A percentile compares a stretch with the other conserved stretches of the same genome.
Evolutionary conservation across 2,888 invertebrate species (phyloP).

Genomic region (Lagria hirta): DNA sequence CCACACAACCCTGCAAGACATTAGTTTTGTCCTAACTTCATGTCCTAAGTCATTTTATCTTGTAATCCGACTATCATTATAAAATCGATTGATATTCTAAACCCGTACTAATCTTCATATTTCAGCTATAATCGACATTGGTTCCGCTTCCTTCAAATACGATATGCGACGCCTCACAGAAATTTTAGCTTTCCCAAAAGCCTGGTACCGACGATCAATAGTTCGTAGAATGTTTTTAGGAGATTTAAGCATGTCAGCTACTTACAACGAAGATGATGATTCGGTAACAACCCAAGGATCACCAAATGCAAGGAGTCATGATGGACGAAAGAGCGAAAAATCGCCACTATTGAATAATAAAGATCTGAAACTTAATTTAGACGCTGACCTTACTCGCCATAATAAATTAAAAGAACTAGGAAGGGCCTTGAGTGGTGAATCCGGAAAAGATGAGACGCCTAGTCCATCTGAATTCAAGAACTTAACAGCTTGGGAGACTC

Average conservation of each 20-base stretch:
- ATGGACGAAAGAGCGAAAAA: constrained; percentile 39
- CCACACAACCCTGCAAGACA: no score
- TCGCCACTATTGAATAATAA: constrained; percentile 52
- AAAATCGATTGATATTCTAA: no score
- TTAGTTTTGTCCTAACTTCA: no score
- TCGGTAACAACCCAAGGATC: constrained; percentile 26
- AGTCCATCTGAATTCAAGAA: constrained; percentile 64
- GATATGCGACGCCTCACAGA: constrained; percentile 97
- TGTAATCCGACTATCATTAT: no score
- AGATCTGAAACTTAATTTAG: constrained; percentile 61
- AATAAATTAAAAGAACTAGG: constrained; percentile 59
- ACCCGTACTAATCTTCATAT: no score
- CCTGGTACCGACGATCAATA: constrained; percentile 96
- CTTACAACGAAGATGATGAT: constrained; percentile 49
- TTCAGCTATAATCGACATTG: constrained; percentile 91
- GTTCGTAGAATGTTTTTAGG: constrained; percentile 91
- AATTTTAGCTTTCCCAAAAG: constrained; percentile 96
- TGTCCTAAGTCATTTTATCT: no score
- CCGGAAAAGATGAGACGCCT: constrained; percentile 53
- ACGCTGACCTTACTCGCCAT: constrained; percentile 55
- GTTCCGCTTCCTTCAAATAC: constrained; percentile 95
- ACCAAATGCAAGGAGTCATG: constrained; percentile 36
- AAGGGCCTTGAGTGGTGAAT: constrained; percentile 56
- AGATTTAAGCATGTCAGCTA: constrained; percentile 71
- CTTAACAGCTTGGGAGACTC: constrained; percentile 89